These are phyloP conservation scores for Cryptus viduatorius DNA, from an alignment of 2,888 invertebrate genomes.

Conservation along the genomic window DNA sequence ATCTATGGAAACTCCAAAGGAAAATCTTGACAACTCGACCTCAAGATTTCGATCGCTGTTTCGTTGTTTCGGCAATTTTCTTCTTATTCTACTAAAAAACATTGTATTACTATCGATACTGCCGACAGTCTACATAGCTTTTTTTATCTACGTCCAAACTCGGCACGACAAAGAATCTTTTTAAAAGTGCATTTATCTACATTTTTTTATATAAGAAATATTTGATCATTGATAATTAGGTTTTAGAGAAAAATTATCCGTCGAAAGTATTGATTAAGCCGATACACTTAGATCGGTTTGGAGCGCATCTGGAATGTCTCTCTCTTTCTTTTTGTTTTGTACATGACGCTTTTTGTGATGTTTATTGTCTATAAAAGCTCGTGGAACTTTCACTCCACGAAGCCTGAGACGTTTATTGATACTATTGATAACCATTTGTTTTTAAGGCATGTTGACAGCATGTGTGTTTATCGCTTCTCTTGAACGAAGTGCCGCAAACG, in stretches of 20 bases:
- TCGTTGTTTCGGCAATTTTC: slow-evolving; percentile 55
- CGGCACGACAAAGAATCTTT: slow-evolving; percentile 43
- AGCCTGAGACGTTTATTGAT: neutral
- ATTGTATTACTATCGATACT: slow-evolving; percentile 75
- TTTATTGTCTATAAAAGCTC: slow-evolving; percentile 7
- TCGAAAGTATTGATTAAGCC: slow-evolving; percentile 19
- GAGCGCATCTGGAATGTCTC: slow-evolving; percentile 64
- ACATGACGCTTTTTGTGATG: neutral
- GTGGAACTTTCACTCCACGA: slow-evolving; percentile 24
- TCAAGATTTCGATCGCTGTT: slow-evolving; percentile 12
- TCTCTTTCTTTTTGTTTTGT: slow-evolving; percentile 19
- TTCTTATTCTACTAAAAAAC: slow-evolving; percentile 72
- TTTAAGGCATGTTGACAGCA: slow-evolving; percentile 62
- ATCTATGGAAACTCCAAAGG: neutral
- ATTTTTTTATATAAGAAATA: slow-evolving; percentile 3
- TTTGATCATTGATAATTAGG: slow-evolving; percentile 25
- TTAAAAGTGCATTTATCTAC: slow-evolving; percentile 5
- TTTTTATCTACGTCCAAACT: slow-evolving; percentile 74
- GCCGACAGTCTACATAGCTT: slow-evolving; percentile 74
- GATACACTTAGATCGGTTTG: slow-evolving; percentile 5
- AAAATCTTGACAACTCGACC: neutral
- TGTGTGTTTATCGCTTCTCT: slow-evolving; percentile 51
- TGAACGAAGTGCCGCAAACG: slow-evolving; percentile 49
- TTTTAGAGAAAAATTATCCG: slow-evolving; percentile 24
- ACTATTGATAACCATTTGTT: slow-evolving; percentile 14